phyloP scores from a whole-genome alignment of 1,140 invertebrate genomes.

The Papilio aristodemus region DNA sequence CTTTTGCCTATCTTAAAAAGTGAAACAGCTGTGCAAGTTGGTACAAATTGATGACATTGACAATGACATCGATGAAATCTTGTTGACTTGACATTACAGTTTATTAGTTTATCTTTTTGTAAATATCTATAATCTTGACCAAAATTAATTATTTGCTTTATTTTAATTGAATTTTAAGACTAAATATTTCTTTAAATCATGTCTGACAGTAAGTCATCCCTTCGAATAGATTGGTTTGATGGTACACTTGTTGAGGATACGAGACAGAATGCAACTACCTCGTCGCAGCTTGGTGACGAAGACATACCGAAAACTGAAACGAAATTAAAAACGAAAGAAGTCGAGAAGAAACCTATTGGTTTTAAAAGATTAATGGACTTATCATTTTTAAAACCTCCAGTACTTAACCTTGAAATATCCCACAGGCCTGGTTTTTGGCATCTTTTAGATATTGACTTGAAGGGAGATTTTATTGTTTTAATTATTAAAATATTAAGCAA shows the following conservation, averaged over 20 bases:
- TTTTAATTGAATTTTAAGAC: not conserved
- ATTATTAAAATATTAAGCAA: constrained; percentile 62
- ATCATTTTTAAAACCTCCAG: constrained; percentile 49
- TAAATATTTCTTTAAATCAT: constrained; percentile 31
- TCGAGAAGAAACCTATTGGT: constrained; percentile 68
- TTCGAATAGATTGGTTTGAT: constrained; percentile 75
- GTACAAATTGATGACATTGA: constrained; percentile 4
- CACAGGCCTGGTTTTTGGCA: constrained; percentile 69
- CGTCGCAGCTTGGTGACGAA: constrained; percentile 53
- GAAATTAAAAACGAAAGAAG: constrained; percentile 40
- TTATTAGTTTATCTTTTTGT: not conserved
- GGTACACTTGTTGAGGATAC: constrained; percentile 64
- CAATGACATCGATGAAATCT: too few species aligned
- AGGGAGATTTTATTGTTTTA: constrained; percentile 70
- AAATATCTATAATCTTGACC: not conserved
- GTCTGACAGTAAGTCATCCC: constrained; percentile 53
- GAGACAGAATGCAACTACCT: constrained; percentile 40
- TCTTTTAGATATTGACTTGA: constrained; percentile 59
- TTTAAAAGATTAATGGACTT: constrained; percentile 61
- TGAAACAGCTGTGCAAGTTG: not conserved
- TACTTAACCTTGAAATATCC: constrained; percentile 55
- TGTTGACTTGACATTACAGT: too few species aligned
- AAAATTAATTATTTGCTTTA: not conserved
- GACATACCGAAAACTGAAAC: constrained; percentile 44
- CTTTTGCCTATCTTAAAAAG: not conserved